Base-by-base conservation (phyloP, 2,113 vertebrate species). In the Rattus rattus region DNA sequence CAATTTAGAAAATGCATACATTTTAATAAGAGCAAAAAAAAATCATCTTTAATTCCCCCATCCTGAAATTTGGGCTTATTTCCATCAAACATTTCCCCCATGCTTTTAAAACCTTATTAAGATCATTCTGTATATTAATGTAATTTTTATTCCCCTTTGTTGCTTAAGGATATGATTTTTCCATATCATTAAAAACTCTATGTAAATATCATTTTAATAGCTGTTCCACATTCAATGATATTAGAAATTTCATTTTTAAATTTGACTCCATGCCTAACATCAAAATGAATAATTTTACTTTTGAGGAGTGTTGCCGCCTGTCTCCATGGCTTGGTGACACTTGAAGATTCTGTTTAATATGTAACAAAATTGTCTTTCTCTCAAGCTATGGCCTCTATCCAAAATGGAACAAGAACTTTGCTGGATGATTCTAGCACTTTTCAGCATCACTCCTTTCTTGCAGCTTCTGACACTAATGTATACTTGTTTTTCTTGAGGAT, bases 171-270 rank as follows among this genome's bases (percentile, higher is more conserved):
- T 97, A 97, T 97, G 86, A 96, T 91, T 97, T 92, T 97, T 97
- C 97, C 96, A 96, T 97, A 96, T 97, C 95, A 97, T 98, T 98
- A 97, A 94, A 95, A 97, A 97, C 72, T 95, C 92, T 95, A 95
- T 98, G 97, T 96, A 98, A 98, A 98, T 97, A 97, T 94, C 97
- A 89, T 97, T 95, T 97, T 96, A 97, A 97, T 96, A 91, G 96
- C 95, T 97, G 81, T 88, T 97, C 96, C 91, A 96, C 92, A 97
- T 96, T 97, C 96, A 94, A 54, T 61, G 91, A 97, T 97, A 97
- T 96, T 96, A 93, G 94, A 95, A 95, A 91, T 96, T 96, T 96
- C 75, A 95, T 94, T 91, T 95, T 92, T 75, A 94, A 96, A 95
- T 96, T 91, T 94, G 19, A 96, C 84, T 97, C 81, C 80, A 83